A percentile compares a stretch with the other conserved stretches of the same genome.
Conservation (phyloP, 1,140 invertebrate genomes). For the Sitophilus oryzae region DNA sequence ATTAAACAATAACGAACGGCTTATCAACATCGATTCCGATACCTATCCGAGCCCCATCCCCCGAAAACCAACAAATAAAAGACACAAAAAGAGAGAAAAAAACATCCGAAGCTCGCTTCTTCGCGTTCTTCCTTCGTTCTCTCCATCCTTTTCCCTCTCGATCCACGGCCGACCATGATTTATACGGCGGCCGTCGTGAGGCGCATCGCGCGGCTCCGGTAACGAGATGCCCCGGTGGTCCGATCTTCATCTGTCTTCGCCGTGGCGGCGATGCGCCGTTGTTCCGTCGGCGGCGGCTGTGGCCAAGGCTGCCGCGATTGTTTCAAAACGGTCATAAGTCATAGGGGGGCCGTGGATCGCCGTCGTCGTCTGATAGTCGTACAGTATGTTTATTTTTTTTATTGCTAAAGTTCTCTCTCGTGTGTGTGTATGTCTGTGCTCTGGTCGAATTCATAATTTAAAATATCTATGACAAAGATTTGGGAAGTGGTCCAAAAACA, state of each 20-base stretch:
- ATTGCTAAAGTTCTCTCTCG: no score
- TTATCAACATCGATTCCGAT: no score
- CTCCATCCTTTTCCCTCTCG: slow-evolving; percentile 9
- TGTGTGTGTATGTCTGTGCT: background rate
- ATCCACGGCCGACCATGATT: slow-evolving; percentile 28
- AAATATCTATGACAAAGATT: background rate
- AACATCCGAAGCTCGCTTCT: no score
- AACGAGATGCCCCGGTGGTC: slow-evolving; percentile 39
- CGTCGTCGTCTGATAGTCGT: background rate
- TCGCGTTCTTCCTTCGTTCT: slow-evolving; percentile 2
- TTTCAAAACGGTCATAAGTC: slow-evolving; percentile 23
- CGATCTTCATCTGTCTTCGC: slow-evolving; percentile 36
- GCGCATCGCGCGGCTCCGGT: slow-evolving; percentile 33
- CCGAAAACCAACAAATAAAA: no score
- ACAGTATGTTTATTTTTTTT: background rate
- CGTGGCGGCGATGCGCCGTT: slow-evolving; percentile 24
- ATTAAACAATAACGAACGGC: no score
- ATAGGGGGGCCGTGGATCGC: slow-evolving; percentile 23
- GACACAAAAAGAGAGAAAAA: no score
- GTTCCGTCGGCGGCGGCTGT: no score
- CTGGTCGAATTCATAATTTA: background rate
- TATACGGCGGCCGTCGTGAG: slow-evolving; percentile 35
- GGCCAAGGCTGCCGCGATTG: slow-evolving; percentile 25
- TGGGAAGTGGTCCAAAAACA: background rate
- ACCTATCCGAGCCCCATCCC: no score